Conservation (phyloP, 2,888 invertebrate genomes). For the Dryococelus australis region DNA sequence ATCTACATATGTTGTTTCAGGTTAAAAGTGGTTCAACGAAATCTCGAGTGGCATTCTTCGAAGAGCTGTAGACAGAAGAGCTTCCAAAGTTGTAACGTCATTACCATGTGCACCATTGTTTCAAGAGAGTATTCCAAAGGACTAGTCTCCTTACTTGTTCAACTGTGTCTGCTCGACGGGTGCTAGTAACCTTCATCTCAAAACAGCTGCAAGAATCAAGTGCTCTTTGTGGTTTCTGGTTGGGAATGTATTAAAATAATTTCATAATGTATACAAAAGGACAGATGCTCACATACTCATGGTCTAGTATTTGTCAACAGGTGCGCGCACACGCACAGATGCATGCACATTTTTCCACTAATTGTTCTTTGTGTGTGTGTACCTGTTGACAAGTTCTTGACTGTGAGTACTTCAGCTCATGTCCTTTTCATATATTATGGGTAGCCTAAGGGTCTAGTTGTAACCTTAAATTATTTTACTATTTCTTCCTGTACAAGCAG, state of each 20-base stretch:
- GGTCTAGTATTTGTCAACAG: too few relatives aligned
- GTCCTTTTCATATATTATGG: too few relatives aligned
- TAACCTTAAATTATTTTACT: too few relatives aligned
- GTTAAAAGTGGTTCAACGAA: constrained; percentile 94
- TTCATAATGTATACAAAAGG: too few relatives aligned
- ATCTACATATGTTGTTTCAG: constrained; percentile 54
- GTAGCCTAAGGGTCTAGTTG: too few relatives aligned
- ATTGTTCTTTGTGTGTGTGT: background rate
- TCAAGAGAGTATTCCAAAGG: background rate
- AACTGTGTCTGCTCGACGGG: background rate
- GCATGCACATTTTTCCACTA: too few relatives aligned
- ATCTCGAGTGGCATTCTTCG: constrained; percentile 94
- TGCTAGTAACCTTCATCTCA: background rate
- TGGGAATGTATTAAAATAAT: background rate
- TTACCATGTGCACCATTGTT: background rate
- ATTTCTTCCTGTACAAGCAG: too few relatives aligned
- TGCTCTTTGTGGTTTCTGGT: background rate
- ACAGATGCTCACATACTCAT: too few relatives aligned
- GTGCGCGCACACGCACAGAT: too few relatives aligned
- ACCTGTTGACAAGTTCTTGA: background rate
- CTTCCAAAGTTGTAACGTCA: background rate
- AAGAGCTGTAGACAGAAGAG: constrained; percentile 74
- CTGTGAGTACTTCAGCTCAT: too few relatives aligned
- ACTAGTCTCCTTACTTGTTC: background rate
- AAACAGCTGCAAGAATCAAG: background rate